Evolutionary conservation across 53 echinoderm and acorn worm genomes (phyloP).

Genomic region (Zoroaster sp.): DNA sequence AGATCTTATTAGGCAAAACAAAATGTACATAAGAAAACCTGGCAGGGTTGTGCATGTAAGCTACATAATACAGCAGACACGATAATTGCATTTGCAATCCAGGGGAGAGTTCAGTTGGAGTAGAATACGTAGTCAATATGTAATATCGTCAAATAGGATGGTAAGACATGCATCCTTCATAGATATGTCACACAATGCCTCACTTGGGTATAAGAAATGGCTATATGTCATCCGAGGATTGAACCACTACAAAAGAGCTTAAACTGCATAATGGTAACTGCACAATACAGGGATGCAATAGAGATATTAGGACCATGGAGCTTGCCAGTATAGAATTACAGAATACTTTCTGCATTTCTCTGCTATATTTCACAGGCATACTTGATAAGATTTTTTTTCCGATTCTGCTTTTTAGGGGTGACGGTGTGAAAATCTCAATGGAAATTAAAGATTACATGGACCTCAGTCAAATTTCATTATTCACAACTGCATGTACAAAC

Average conservation of each 20-base stretch:
- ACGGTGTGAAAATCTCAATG: no score
- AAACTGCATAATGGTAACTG: constrained; percentile 36
- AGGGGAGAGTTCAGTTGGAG: neutral
- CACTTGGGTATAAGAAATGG: neutral
- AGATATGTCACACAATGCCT: neutral
- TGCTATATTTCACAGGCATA: neutral
- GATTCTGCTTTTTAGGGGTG: no score
- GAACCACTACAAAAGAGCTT: constrained; percentile 9
- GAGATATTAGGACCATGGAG: neutral
- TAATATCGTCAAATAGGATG: neutral
- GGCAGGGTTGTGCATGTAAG: no score
- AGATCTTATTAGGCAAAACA: neutral
- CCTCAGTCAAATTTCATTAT: neutral
- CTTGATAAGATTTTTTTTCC: no score
- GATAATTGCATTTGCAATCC: neutral
- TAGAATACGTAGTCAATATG: neutral
- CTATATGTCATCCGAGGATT: constrained; percentile 7
- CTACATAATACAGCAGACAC: no score
- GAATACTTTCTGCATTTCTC: neutral
- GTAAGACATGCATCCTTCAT: neutral
- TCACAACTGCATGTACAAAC: neutral
- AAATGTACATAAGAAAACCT: no score
- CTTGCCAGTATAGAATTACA: constrained; percentile 11
- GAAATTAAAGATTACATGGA: no score
- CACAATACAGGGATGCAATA: neutral